phyloP scores from a whole-genome alignment of 2,797 vertebrate genomes.

The Mus spretus region DNA sequence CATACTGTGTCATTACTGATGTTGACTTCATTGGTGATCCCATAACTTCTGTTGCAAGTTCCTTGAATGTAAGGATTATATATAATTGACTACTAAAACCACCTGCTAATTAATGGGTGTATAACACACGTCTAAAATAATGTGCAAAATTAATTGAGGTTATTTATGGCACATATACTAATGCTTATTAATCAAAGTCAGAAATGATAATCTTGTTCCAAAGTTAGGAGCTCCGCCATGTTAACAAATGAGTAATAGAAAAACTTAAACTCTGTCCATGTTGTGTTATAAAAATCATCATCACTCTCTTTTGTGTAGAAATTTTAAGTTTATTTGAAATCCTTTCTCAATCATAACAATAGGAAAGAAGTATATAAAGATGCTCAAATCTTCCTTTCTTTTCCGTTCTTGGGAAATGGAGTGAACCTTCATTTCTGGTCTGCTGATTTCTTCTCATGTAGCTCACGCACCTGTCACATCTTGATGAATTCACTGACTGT shows the following conservation, averaged over 20 bases:
- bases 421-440: neutral
- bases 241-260: slow-evolving; percentile 24
- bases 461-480: neutral
- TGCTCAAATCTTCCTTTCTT: neutral
- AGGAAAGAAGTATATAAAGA: neutral
- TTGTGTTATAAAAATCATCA: slow-evolving; percentile 14
- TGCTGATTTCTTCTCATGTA: neutral
- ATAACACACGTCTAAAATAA: slow-evolving; percentile 40
- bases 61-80: neutral
- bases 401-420: neutral
- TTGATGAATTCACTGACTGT: neutral
- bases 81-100: slow-evolving; percentile 6
- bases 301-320: neutral
- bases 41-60: neutral
- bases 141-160: slow-evolving; percentile 17
- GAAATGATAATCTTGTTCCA: slow-evolving; percentile 19
- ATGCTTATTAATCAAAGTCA: slow-evolving; percentile 25
- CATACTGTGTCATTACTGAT: neutral
- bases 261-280: neutral
- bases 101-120: neutral
- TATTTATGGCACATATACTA: neutral
- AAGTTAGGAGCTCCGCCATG: neutral
- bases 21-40: neutral
- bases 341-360: neutral
- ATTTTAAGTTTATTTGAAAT: slow-evolving; percentile 51